phyloP scores from a whole-genome alignment of 2,888 invertebrate genomes.

The Drosophila trichaetosa region DNA sequence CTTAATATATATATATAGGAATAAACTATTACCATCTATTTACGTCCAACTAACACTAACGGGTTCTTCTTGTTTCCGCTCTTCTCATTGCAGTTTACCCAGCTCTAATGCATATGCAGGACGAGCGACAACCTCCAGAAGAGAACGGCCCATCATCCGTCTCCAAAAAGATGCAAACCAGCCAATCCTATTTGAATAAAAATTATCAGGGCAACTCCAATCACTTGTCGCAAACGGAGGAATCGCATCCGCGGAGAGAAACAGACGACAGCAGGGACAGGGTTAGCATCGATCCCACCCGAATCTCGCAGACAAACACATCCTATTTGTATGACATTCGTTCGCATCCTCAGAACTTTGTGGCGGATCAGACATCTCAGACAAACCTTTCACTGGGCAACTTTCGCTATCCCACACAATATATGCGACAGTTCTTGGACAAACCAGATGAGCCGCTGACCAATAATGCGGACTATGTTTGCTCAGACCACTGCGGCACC shows the following conservation, averaged over 20 bases:
- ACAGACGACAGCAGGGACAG: background rate
- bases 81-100: conserved; percentile 53
- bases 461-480: background rate
- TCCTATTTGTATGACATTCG: conserved; percentile 32
- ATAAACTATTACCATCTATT: conserved; percentile 18
- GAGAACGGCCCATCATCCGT: conserved; percentile 2
- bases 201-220: conserved; percentile 32
- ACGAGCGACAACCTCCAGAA: conserved; percentile 50
- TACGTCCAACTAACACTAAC: conserved; percentile 31
- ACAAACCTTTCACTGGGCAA: conserved; percentile 12
- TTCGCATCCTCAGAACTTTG: background rate
- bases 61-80: conserved; percentile 33
- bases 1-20: conserved; percentile 1
- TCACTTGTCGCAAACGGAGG: conserved; percentile 37
- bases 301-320: conserved; percentile 42
- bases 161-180: conserved; percentile 50
- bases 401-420: conserved; percentile 50
- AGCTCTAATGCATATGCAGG: conserved; percentile 65
- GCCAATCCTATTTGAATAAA: conserved; percentile 45
- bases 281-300: background rate
- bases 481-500: background rate
- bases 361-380: conserved; percentile 24
- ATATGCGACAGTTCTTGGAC: background rate
- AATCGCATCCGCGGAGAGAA: background rate
- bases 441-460: background rate